Base-by-base conservation (phyloP, 2,797 vertebrate species). In the Agapornis canus region DNA sequence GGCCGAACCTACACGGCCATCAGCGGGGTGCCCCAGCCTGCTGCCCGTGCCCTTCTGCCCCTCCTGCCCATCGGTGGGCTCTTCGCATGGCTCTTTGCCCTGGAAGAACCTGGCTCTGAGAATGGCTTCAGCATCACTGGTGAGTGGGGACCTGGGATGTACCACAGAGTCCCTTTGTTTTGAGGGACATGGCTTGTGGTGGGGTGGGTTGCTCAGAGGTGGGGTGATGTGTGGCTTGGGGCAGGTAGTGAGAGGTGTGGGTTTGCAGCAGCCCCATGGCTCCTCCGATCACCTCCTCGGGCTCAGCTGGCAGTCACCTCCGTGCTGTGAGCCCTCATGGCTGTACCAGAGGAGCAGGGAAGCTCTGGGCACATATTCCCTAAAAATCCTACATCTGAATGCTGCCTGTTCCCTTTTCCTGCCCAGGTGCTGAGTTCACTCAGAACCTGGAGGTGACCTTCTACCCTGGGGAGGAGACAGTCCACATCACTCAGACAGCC, bases 11-110 rank as follows among this genome's bases (percentile, higher is more conserved):
- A 99, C 97, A 99, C 98, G 0, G 99, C 99, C 93, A 98, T 99
- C 97, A 99, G 99, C 19, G 97, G 99, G 95, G 98, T 99, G 25
- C 99, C 99, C 0, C 98, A 98, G 94, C 98, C 98, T 0, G 97
- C 98, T 0, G 99, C 99, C 61, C 98, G 98, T 23, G 98, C 99
- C 11, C 97, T 99, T 78, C 98, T 99, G 97, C 99, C 99, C 0
- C 96, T 99, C 35, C 97, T 98, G 5, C 98, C 99, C 10, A 85
- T 99, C 0, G 99, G 99, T 8, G 99, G 99, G 48, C 97, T 99
- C 31, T 99, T 99, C 12, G 99, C 99, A 4, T 99, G 99, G 99
- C 98, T 99, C 72, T 99, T 99, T 22, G 99, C 99, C 77, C 96
- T 99, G 93, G 99, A 99, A 96, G 98, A 99, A 56, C 99, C 98